These are phyloP conservation scores for Excalfactoria chinensis DNA, from an alignment of 2,113 vertebrate species.

Conservation along the genomic window DNA sequence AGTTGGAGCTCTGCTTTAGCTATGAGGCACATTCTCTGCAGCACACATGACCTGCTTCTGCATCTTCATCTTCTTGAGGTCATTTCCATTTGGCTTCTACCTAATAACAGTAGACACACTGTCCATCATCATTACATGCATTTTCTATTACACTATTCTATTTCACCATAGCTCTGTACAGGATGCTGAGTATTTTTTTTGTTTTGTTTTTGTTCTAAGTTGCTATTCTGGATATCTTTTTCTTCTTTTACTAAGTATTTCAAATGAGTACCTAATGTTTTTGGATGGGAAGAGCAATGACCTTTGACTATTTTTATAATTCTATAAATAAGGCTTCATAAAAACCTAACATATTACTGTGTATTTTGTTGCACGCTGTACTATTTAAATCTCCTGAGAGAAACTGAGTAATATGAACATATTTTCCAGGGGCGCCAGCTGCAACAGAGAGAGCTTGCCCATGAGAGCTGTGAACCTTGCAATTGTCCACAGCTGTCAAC, in stretches of 20 bases:
- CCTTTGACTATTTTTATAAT: background rate
- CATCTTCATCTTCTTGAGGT: background rate
- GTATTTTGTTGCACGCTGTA: background rate
- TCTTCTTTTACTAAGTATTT: background rate
- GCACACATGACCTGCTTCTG: rapidly evolving
- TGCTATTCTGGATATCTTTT: background rate
- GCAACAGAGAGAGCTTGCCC: background rate
- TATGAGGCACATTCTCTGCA: background rate
- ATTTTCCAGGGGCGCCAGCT: slow-evolving; percentile 16
- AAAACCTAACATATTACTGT: background rate
- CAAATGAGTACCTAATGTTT: background rate
- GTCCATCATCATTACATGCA: rapidly evolving
- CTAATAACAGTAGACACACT: background rate
- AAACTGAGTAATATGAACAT: background rate
- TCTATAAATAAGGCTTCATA: background rate
- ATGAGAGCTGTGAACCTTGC: background rate
- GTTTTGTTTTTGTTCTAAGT: background rate
- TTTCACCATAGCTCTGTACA: background rate
- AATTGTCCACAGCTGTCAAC: background rate
- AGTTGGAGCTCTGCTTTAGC: rapidly evolving
- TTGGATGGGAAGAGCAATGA: background rate
- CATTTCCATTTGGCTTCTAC: background rate
- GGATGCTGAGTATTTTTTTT: too few relatives aligned
- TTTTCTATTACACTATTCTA: background rate
- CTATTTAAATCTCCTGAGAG: background rate